Evolutionary conservation across 2,888 invertebrate genomes (phyloP), one percentile per base, ranked within the genome.

Genomic region (Acronicta leporina): DNA sequence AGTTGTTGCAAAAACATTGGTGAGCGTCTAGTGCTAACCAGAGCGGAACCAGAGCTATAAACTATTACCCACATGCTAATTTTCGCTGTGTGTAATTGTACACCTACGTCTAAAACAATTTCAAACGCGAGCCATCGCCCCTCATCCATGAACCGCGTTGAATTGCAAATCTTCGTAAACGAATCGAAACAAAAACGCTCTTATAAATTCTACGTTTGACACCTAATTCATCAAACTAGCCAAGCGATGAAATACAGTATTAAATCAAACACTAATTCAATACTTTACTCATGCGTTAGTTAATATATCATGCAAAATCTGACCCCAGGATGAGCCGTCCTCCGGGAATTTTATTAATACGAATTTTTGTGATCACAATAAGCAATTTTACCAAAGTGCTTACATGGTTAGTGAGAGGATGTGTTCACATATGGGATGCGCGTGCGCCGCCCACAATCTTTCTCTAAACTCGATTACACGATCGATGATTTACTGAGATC

Each of bases 61-160:
- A 91, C 86, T 89, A 92, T 89, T 90, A 91, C 89, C 91, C 87
- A 88, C 93, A 94, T 94, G 92, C 92, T 92, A 92, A 92, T 94
- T 88, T 89, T 87, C 84, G 82, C 87, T 89, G 89, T 84, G 83
- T 86, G 84, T 90, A 87, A 88, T 87, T 87, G 86, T 86, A 87
- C 82, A 79, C 75, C 81, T 83, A 84, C 77, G 82, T 83, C 84
- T 87, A 83, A 87, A 87, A 91, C 87, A 87, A 89, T 90, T 85
- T 89, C 85, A 86, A 88, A 89, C 85, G 87, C 88, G 88, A 92
- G 90, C 90, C 84, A 71, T 68, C 81, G 80, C 77, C 80, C 83
- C 86, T 90, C 89, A 90, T 87, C 87, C 89, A 87, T 90, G 86
- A 90, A 89, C 80, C 74, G 75, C 69, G 79, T 83, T 81, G 82